Evolutionary conservation across 1,140 invertebrate genomes (phyloP), one percentile per base, ranked within the genome.

Genomic region (Heliconius nattereri): DNA sequence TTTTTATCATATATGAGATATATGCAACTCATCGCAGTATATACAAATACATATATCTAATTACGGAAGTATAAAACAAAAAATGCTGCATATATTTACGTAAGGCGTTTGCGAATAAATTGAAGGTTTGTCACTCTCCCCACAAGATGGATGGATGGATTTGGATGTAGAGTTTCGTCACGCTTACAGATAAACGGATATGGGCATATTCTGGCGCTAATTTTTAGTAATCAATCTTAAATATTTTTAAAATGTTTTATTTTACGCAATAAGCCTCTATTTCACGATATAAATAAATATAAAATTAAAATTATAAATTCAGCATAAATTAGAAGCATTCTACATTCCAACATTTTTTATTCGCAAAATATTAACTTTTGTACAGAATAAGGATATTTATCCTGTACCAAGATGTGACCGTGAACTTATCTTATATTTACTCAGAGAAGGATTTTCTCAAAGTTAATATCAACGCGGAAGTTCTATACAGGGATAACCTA

Each of bases 401-500:
- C 16, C 60, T 11, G 9, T 23, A 11, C 26, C 23, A 11, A n/a
- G n/a, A 57, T 66, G 60, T 66, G 60, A 29, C 60, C 60, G 3
- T 66, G 60, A 66, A 29, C 26, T 66, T 26, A 66, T 66, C 60
- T 66, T 66, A 60, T 60, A 60, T 60, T 60, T 60, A 60, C 54
- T 23, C 9, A 13, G 26, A 66, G 11, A 66, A 66, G 60, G 23
- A 26, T 26, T 66, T 66, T 66, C 23, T 66, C 60, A 66, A 66
- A 66, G 23, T 66, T 29, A 66, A 66, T 66, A 66, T 66, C 23
- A 11, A 66, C 60, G 60, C 60, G 60, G 60, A 66, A 66, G 13
- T 26, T 66, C 3, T 29, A 5, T 66, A 66, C 13, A 66, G 13
- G 60, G 60, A 66, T 66, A 29, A 29, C 6, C 60, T 49, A 9